Conservation (phyloP, 2,888 invertebrate genomes). For the Drosophila meridiana region DNA sequence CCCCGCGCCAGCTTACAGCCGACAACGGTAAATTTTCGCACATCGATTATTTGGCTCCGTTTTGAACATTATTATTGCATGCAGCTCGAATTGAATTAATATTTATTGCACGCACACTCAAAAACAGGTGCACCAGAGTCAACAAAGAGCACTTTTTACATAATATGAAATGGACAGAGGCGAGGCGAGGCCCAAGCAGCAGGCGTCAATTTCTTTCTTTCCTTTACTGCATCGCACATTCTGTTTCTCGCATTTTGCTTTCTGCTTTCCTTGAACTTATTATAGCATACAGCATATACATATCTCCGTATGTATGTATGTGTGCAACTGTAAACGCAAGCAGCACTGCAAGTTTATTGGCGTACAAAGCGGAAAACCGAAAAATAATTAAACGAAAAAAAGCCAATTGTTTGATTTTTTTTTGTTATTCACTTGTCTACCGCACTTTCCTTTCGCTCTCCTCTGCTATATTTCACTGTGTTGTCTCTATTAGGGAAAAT, state of each 20-base stretch:
- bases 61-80: constrained; percentile 39
- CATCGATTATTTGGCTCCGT: constrained; percentile 59
- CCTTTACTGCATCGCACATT: constrained; percentile 49
- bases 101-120: constrained; percentile 33
- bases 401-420: constrained; percentile 38
- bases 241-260: constrained; percentile 54
- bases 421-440: constrained; percentile 39
- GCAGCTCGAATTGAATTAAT: constrained; percentile 21
- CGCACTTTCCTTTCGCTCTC: constrained; percentile 36
- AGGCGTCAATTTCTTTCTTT: constrained; percentile 36
- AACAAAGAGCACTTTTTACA: constrained; percentile 33
- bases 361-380: constrained; percentile 28
- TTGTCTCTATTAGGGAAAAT: constrained; percentile 58
- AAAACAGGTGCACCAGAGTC: constrained; percentile 27
- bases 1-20: constrained; percentile 28
- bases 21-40: constrained; percentile 52
- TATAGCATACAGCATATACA: constrained; percentile 29
- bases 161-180: constrained; percentile 35
- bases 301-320: not conserved
- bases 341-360: constrained; percentile 39
- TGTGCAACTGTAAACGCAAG: constrained; percentile 37
- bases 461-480: constrained; percentile 20
- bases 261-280: constrained; percentile 59
- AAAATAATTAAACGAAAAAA: constrained; percentile 39
- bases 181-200: constrained; percentile 24